Conservation (phyloP, 2,797 vertebrate genomes). For the Oreochromis grahami region DNA sequence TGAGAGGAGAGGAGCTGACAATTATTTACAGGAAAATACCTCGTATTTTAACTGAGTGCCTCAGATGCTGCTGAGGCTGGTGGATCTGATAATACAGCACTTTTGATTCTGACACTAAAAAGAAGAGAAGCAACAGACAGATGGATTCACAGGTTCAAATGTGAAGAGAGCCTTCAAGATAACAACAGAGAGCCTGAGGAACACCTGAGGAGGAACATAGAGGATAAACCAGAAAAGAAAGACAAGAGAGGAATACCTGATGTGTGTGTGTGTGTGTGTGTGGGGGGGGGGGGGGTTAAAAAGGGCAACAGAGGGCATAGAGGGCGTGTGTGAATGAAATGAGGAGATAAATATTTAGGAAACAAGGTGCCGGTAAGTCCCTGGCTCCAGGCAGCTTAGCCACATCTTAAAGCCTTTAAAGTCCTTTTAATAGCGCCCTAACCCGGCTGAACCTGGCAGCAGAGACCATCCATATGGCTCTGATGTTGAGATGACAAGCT, state of each 20-base stretch:
- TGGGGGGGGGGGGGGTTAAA: not conserved
- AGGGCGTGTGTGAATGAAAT: not conserved
- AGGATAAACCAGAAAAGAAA: not conserved
- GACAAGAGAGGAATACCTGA: not conserved
- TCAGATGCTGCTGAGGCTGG: not conserved
- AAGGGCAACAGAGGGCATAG: not conserved
- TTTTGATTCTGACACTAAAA: not conserved
- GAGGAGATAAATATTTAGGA: conserved; percentile 18
- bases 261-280: too few relatives aligned
- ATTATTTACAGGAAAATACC: not conserved
- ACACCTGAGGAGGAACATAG: not conserved
- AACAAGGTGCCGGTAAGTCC: not conserved
- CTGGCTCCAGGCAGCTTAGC: not conserved
- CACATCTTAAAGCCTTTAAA: not conserved
- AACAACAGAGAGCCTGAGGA: not conserved
- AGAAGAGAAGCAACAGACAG: not conserved
- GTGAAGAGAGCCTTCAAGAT: not conserved
- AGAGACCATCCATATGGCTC: not conserved
- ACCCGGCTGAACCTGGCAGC: not conserved
- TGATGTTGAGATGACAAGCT: not conserved
- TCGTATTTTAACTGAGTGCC: not conserved
- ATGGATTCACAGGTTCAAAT: not conserved
- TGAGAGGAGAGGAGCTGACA: not conserved
- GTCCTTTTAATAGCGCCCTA: not conserved
- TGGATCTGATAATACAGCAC: not conserved